phyloP scores from a whole-genome alignment of 2,797 vertebrate species.

The Epinephelus awoara region DNA sequence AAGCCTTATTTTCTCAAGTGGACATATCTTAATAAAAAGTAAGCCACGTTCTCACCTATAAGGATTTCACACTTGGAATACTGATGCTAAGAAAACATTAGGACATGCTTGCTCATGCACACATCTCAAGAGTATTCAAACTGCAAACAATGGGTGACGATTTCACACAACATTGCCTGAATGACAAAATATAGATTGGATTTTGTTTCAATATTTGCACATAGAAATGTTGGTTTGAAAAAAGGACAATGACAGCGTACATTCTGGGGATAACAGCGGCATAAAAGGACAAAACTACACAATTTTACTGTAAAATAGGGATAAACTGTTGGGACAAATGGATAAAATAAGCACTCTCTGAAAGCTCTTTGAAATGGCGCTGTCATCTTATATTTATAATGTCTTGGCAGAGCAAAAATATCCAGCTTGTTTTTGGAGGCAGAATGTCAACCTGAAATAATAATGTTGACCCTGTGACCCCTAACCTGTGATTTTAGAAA shows the following conservation, averaged over 20 bases:
- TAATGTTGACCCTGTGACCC: constrained; percentile 41
- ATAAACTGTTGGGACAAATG: neutral
- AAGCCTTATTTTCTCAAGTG: neutral
- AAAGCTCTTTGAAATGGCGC: neutral
- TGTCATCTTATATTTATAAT: neutral
- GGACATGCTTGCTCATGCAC: neutral
- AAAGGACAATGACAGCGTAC: neutral
- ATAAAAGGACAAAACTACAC: neutral
- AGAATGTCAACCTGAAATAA: constrained; percentile 1
- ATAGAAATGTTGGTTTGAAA: neutral
- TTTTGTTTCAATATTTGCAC: neutral
- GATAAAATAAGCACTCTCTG: neutral
- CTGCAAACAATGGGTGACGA: neutral
- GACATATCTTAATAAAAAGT: neutral
- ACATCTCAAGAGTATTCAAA: neutral
- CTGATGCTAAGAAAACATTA: neutral
- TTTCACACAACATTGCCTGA: constrained; percentile 1
- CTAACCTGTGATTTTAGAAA: constrained; percentile 42
- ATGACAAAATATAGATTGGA: neutral
- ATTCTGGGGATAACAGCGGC: neutral
- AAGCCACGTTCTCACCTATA: neutral
- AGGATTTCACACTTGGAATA: neutral
- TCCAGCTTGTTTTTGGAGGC: neutral
- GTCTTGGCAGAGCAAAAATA: neutral
- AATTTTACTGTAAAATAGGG: neutral